Base-by-base conservation (phyloP, 1,140 invertebrate species). In the Drosophila nannoptera region DNA sequence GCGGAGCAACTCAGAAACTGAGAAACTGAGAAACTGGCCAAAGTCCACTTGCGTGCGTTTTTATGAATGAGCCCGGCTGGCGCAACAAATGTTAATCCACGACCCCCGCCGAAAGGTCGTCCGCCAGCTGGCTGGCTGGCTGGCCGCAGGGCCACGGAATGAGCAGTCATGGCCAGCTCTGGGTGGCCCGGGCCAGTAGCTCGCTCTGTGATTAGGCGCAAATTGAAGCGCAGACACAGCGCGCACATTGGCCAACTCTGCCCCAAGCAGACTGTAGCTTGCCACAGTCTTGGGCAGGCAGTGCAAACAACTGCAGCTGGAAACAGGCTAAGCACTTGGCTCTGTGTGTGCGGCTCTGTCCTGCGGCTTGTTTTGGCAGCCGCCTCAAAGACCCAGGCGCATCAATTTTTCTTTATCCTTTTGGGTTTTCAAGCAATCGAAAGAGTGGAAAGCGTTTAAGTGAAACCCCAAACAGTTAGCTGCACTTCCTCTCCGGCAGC, bases 21-120 rank as follows among this genome's bases (percentile, higher is more conserved):
- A n/a, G n/a, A n/a, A n/a, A n/a, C n/a, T n/a, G n/a, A n/a, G n/a
- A n/a, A n/a, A n/a, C n/a, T n/a, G n/a, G n/a, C n/a, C n/a, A n/a
- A n/a, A n/a, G n/a, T 67, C 62, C 50, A 66, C 45, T 83, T 83
- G 80, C 80, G 76, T 84, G 80, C 63, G 58, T 72, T 86, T 86
- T 86, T 86, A 86, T 86, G 81, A 86, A 86, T 86, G 81, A 73
- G 67, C 56, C 53, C 22, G 58, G 45, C 60, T 56, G 75, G 53
- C 43, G 73, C 80, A 81, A 77, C 78, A 83, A 84, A 81, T 84
- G 81, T 81, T 77, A 80, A 75, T 77, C 73, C 62, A 65, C 81
- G 77, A 75, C 81, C 81, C 22, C 81, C 70, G 68, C 71, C 36
- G 50, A 81, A 86, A 77, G 81, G 74, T 75, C 77, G 58, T 55